Percentiles rank a stretch among this genome's conserved stretches.
Conservation (phyloP, 2,113 vertebrate genomes). For the Nestor notabilis region DNA sequence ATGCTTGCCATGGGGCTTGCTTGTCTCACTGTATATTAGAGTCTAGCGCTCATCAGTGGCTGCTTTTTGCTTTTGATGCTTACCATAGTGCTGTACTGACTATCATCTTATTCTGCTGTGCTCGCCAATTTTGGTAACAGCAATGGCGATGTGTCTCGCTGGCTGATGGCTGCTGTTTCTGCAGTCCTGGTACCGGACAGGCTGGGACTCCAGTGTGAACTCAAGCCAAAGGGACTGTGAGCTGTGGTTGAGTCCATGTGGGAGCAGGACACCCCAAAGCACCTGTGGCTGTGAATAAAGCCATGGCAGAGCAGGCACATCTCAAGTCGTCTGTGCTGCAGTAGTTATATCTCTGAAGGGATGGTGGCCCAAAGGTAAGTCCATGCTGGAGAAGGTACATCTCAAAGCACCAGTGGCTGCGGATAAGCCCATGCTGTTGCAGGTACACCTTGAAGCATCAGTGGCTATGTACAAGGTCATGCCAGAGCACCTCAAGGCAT, state of each 20-base stretch:
- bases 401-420: not conserved
- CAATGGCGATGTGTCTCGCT: not conserved
- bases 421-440: not conserved
- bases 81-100: not conserved
- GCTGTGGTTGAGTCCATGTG: not conserved
- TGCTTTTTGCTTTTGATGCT: not conserved
- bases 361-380: not conserved
- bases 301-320: not conserved
- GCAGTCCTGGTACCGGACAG: not conserved
- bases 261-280: not conserved
- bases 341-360: not conserved
- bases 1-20: not conserved
- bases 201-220: not conserved
- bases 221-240: not conserved
- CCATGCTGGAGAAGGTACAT: not conserved
- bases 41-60: not conserved
- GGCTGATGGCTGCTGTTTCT: not conserved
- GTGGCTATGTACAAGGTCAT: not conserved
- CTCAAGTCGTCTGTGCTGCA: not conserved
- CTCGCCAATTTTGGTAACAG: not conserved
- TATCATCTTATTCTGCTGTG: not conserved
- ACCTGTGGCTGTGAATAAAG: not conserved
- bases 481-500: not conserved
- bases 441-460: not conserved
- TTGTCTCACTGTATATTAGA: not conserved